Evolutionary conservation across 2,888 invertebrate species (phyloP).

Genomic region (Clusia tigrina): DNA sequence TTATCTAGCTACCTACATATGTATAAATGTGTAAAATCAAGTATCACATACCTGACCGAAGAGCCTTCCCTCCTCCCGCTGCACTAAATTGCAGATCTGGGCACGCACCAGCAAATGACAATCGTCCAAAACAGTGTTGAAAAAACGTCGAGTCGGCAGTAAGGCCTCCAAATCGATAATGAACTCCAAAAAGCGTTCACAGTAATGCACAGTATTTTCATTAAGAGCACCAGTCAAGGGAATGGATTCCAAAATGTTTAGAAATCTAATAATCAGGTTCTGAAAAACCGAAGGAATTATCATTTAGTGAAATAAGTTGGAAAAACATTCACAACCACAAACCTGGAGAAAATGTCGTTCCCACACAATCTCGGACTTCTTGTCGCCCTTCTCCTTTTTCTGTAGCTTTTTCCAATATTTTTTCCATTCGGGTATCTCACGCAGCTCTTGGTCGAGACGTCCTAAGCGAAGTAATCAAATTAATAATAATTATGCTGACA

Average conservation of each 20-base stretch:
- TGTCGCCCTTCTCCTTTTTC: constrained; percentile 76
- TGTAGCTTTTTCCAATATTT: constrained; percentile 91
- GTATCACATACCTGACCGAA: constrained; percentile 91
- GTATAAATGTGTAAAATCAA: constrained; percentile 41
- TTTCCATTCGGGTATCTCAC: constrained; percentile 85
- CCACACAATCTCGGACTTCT: constrained; percentile 77
- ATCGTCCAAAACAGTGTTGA: constrained; percentile 95
- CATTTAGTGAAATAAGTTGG: not conserved
- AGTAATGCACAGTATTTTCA: constrained; percentile 74
- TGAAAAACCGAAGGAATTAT: constrained; percentile 33
- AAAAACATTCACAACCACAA: not conserved
- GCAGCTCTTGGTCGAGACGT: constrained; percentile 86
- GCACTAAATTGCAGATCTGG: constrained; percentile 78
- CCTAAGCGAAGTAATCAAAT: constrained; percentile 65
- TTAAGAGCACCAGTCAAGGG: constrained; percentile 70
- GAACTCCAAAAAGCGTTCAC: constrained; percentile 94
- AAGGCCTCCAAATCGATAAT: constrained; percentile 96
- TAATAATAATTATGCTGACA: not conserved
- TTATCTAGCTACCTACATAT: too few species aligned
- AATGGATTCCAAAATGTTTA: constrained; percentile 80
- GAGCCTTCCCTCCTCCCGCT: constrained; percentile 84
- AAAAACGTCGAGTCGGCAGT: constrained; percentile 93
- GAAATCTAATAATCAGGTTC: constrained; percentile 84
- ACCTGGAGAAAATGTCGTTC: constrained; percentile 84
- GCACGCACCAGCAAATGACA: constrained; percentile 92